Evolutionary conservation across 2,888 invertebrate genomes (phyloP).

Genomic region (Hypercompe scribonia): DNA sequence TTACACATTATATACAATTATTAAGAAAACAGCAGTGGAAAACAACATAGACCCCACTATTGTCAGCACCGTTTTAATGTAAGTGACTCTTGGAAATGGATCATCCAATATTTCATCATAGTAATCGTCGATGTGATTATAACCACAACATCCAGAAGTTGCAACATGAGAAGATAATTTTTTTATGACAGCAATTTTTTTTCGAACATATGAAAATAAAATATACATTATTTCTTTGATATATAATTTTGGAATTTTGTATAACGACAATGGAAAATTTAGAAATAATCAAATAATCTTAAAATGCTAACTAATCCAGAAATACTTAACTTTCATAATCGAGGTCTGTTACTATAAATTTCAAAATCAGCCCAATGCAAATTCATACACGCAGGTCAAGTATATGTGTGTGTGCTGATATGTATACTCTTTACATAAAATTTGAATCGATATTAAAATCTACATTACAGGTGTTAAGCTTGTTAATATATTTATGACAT

Average conservation of each 20-base stretch:
- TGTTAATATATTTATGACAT: not conserved
- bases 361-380: too few species aligned
- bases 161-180: not conserved
- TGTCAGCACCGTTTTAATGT: not conserved
- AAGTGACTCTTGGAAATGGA: slow-evolving; percentile 1
- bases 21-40: not conserved
- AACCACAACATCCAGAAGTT: slow-evolving; percentile 5
- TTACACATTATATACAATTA: slow-evolving; percentile 6
- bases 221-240: too few species aligned
- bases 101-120: slow-evolving; percentile 11
- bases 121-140: not conserved
- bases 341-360: too few species aligned
- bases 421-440: too few species aligned
- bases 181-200: too few species aligned
- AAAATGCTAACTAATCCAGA: too few species aligned
- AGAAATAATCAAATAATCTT: too few species aligned
- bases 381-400: too few species aligned
- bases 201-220: too few species aligned
- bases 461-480: not conserved
- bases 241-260: too few species aligned
- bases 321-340: too few species aligned
- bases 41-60: slow-evolving; percentile 2
- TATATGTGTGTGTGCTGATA: not conserved
- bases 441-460: not conserved
- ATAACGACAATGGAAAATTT: too few species aligned